A percentile compares a stretch with the other conserved stretches of the same genome.
phyloP scores from a whole-genome alignment of 2,797 vertebrate species.

The Pipistrellus kuhlii region DNA sequence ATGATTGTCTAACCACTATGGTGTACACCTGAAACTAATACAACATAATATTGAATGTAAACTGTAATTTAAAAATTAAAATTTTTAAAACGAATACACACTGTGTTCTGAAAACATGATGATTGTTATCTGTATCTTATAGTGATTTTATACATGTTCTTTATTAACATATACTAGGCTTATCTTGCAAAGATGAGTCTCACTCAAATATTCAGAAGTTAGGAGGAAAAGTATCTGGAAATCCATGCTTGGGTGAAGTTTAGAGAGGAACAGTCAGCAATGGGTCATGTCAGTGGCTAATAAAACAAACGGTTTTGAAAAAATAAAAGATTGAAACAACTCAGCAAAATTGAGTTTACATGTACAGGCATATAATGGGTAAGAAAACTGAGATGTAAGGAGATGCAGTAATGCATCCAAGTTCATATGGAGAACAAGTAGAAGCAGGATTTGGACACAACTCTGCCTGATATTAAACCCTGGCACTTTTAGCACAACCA shows the following conservation, averaged over 20 bases:
- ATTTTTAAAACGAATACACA: background rate
- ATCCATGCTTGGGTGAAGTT: background rate
- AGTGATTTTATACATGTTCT: background rate
- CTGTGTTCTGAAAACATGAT: background rate
- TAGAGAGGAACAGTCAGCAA: background rate
- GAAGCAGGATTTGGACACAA: background rate
- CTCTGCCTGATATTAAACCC: background rate
- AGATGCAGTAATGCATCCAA: background rate
- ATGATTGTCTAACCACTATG: background rate
- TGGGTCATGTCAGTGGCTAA: background rate
- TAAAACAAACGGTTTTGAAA: background rate
- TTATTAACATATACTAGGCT: background rate
- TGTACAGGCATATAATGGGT: background rate
- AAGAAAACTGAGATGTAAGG: background rate
- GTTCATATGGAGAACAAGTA: background rate
- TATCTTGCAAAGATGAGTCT: slow-evolving; percentile 15
- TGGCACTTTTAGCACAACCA: background rate
- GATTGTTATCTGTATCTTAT: background rate
- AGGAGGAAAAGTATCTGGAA: background rate
- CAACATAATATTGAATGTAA: background rate
- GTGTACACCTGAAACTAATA: background rate
- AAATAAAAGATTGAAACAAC: background rate
- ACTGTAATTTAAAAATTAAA: background rate
- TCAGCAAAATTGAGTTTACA: background rate
- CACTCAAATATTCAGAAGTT: background rate